Conservation (phyloP, 92 coral and sea anemone species). For the Epizoanthus scotinus region DNA sequence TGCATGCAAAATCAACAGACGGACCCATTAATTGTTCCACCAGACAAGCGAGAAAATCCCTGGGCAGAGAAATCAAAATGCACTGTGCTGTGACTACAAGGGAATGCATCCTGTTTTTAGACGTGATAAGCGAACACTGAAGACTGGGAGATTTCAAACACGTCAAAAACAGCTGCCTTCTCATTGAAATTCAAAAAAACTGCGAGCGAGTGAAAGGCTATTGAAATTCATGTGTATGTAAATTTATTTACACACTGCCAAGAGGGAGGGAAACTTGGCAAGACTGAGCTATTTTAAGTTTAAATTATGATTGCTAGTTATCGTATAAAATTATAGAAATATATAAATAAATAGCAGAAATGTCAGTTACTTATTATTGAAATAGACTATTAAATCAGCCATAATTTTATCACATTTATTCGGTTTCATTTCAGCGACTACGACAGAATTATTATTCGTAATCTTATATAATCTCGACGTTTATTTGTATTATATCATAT, state of each 20-base stretch:
- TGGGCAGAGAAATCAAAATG: conserved; percentile 99
- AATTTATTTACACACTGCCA: conserved; percentile 1
- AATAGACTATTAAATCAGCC: too few relatives aligned
- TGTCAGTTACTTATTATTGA: too few relatives aligned
- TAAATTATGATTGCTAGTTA: background rate
- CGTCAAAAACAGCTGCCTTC: conserved; percentile 1
- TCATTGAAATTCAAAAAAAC: conserved; percentile 14
- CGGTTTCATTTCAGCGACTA: too few relatives aligned
- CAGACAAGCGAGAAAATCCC: conserved; percentile 97
- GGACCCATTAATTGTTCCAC: conserved; percentile 96
- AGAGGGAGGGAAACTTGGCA: background rate
- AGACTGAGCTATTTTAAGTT: background rate
- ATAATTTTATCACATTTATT: too few relatives aligned
- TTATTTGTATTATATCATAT: too few relatives aligned
- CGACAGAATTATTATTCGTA: too few relatives aligned
- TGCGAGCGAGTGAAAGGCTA: conserved; percentile 6
- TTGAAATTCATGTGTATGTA: conserved; percentile 26
- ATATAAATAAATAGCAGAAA: too few relatives aligned
- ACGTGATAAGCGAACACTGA: background rate
- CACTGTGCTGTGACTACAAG: conserved; percentile 66
- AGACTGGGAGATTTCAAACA: background rate
- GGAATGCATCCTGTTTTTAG: background rate
- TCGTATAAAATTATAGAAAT: too few relatives aligned
- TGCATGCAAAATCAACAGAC: conserved; percentile 85
- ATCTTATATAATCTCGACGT: too few relatives aligned